These are phyloP conservation scores for Keiferia lycopersicella DNA, from an alignment of 2,888 invertebrate genomes.

Conservation along the genomic window DNA sequence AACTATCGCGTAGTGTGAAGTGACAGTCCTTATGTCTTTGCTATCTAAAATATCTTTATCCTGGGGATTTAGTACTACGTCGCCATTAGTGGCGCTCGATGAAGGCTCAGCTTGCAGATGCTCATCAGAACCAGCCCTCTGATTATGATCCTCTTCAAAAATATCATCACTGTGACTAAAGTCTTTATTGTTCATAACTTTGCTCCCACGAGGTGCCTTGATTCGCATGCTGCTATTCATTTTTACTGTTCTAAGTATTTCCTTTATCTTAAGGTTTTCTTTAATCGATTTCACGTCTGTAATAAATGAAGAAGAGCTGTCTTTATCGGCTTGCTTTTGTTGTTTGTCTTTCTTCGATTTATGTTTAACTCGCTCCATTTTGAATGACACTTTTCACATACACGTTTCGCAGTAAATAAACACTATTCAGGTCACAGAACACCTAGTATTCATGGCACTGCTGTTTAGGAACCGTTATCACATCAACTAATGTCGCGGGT, in stretches of 20 bases:
- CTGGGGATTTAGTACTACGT: conserved; percentile 36
- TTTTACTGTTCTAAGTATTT: conserved; percentile 70
- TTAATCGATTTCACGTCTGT: conserved; percentile 65
- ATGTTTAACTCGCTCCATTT: conserved; percentile 65
- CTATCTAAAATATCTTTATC: background rate
- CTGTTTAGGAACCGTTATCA: conserved; percentile 50
- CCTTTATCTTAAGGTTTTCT: conserved; percentile 71
- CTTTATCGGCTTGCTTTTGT: conserved; percentile 53
- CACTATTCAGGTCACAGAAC: conserved; percentile 37
- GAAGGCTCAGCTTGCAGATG: conserved; percentile 36
- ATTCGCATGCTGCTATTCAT: conserved; percentile 72
- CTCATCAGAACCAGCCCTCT: conserved; percentile 29
- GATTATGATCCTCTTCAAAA: conserved; percentile 44
- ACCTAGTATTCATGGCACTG: conserved; percentile 37
- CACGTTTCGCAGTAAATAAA: conserved; percentile 33
- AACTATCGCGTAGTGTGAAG: background rate
- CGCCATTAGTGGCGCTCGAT: conserved; percentile 56
- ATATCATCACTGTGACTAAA: conserved; percentile 59
- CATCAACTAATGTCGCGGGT: conserved; percentile 50
- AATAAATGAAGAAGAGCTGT: conserved; percentile 52
- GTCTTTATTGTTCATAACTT: conserved; percentile 65
- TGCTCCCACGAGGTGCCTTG: conserved; percentile 64
- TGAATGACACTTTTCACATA: conserved; percentile 29
- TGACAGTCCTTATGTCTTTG: background rate
- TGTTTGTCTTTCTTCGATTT: conserved; percentile 63